Base-by-base conservation (phyloP, 2,113 vertebrate species). In the Pardalotus punctatus region DNA sequence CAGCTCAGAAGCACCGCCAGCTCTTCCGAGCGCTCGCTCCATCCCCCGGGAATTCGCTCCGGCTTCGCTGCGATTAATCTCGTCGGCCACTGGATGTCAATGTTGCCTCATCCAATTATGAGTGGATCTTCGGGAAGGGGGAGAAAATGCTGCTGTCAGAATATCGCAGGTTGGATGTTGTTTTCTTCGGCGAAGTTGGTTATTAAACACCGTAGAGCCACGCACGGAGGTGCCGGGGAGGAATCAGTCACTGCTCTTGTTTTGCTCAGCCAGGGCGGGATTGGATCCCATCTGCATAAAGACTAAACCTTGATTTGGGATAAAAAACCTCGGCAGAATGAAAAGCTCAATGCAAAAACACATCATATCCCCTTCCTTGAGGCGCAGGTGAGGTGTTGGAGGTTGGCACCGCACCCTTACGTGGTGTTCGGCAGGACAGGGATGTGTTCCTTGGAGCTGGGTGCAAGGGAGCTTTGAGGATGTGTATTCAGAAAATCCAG, bases 81-180 rank as follows among this genome's bases (percentile, higher is more conserved):
- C 53, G 40, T 94, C 95, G 96, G 95, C 98, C 98, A 97, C 98
- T 98, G 98, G 98, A 98, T 98, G 98, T 98, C 98, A 98, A 98
- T 97, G 31, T 98, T 98, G 98, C 96, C 97, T 97, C 96, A 77
- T 96, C 83, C 96, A 96, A 96, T 97, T 96, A 97, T 57, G 15
- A 81, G 45, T 15, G 72, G 66, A 9, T 57, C 70, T 72, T 78
- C 14, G 11, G 45, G 5, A 65, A 57, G 67, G 48, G 47, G 76
- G 60, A 56, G 69, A 38, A 83, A 86, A 84, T 0, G 61, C 81
- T 5, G 15, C 74, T 85, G 65, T 53, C 53, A 33, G 82, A 65
- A 12, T 4, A 70, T 70, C 5, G 3, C 64, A 10, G 88, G 43
- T 24, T 56, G 72, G 82, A 72, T 77, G 85, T 45, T 88, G 88